Evolutionary conservation across 2,797 vertebrate species (phyloP), one percentile per base, ranked within the genome.

Genomic region (Pelodytes ibericus): DNA sequence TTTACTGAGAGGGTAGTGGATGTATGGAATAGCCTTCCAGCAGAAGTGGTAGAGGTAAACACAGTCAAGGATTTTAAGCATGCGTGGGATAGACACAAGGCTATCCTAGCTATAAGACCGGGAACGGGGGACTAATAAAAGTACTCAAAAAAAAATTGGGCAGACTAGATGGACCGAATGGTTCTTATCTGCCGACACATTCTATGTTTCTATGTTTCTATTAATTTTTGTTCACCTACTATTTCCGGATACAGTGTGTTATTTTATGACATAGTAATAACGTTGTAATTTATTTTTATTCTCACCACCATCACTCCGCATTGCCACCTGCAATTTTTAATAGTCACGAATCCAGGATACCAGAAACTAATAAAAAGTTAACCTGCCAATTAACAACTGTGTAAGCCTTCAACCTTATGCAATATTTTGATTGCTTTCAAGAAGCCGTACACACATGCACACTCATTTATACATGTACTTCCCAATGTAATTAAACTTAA

Each of bases 321-420:
- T 82, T 91, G 91, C 89, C 91, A 92, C 91, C 91, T 93, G 90
- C 89, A 91, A 91, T 86, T 90, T 92, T 92, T 92, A 92, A 92
- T 91, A 92, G 89, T 88, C 87, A 82, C 87, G 86, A 90, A 91
- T 0, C 89, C 89, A 89, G 89, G 90, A 87, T 91, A 92, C 90
- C 89, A 91, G 90, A 92, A 93, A 92, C 88, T 82, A 83, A 89
- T 92, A 92, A 93, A 92, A 89, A 82, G 87, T 89, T 89, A 91
- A 90, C 88, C 89, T 88, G 86, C 88, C 87, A 91, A 93, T 93
- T 93, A 92, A 91, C 87, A 91, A 87, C 83, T 82, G 86, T 88
- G 87, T 88, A 74, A 88, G 82, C 83, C 86, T 88, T 82, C 87
- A 90, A 84, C 79, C 77, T 83, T 78, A 26, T 70, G 81, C 80